Evolutionary conservation across 2,888 invertebrate species (phyloP).

Genomic region (Cantharis lateralis): DNA sequence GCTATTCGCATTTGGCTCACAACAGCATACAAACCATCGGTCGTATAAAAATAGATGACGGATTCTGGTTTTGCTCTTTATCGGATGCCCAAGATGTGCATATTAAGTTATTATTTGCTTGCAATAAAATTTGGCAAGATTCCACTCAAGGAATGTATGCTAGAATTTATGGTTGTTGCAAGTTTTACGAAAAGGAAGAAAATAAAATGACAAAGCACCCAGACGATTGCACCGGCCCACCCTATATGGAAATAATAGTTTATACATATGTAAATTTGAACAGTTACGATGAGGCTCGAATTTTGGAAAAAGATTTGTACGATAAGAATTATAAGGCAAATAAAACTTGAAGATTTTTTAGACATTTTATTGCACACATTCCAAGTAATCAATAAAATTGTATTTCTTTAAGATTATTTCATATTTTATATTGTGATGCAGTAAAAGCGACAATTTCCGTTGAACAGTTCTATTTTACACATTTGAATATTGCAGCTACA

Average conservation of each 20-base stretch:
- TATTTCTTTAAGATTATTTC: no score
- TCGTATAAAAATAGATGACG: not conserved
- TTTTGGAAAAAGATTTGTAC: conserved; percentile 3
- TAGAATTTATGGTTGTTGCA: conserved; percentile 5
- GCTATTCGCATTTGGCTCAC: not conserved
- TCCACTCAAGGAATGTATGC: not conserved
- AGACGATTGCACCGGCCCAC: not conserved
- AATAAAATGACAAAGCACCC: not conserved
- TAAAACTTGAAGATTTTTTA: not conserved
- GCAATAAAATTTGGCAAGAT: not conserved
- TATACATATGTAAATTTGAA: conserved; percentile 4
- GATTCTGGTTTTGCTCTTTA: not conserved
- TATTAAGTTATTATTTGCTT: not conserved
- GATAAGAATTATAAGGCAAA: not conserved
- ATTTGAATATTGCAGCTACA: not conserved
- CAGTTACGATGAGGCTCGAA: not conserved
- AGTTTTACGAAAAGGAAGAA: not conserved
- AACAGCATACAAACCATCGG: not conserved
- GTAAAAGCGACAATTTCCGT: not conserved
- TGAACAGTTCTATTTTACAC: not conserved
- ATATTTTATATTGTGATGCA: not conserved
- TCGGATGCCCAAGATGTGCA: not conserved
- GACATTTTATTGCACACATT: not conserved
- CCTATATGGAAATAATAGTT: not conserved
- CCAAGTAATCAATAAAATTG: not conserved